Conservation (phyloP, 2,888 invertebrate genomes). For the Pocota personata region DNA sequence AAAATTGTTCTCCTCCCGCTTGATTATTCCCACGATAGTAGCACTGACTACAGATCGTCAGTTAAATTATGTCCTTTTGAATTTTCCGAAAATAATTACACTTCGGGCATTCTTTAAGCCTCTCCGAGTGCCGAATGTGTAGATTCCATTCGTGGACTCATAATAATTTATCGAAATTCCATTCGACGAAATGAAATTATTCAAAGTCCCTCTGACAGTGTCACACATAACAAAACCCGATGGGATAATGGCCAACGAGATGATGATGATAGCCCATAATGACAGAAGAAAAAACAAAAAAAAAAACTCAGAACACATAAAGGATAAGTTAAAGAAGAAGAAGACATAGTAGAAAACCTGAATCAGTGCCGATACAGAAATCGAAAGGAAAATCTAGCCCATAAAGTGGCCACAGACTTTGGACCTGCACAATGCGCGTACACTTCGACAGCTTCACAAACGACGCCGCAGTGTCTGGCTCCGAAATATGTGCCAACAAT, state of each 20-base stretch:
- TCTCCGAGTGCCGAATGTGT: neutral
- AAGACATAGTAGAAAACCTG: constrained; percentile 22
- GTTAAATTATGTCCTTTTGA: constrained; percentile 45
- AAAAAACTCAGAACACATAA: constrained; percentile 18
- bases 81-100: constrained; percentile 58
- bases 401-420: constrained; percentile 53
- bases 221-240: constrained; percentile 65
- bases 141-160: constrained; percentile 37
- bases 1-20: neutral
- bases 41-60: neutral
- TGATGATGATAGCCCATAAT: constrained; percentile 69
- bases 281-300: constrained; percentile 14
- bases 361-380: constrained; percentile 51
- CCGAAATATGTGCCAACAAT: constrained; percentile 70
- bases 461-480: constrained; percentile 72
- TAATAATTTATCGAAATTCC: constrained; percentile 70
- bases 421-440: constrained; percentile 63
- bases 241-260: constrained; percentile 67
- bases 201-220: constrained; percentile 61
- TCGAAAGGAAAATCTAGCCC: constrained; percentile 68
- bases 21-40: constrained; percentile 46
- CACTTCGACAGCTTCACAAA: constrained; percentile 61
- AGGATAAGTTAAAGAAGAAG: constrained; percentile 40
- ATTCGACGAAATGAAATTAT: constrained; percentile 64
- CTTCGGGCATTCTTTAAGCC: constrained; percentile 14